phyloP scores from a whole-genome alignment of 2,888 invertebrate species.

The Drosophila maculinotata region DNA sequence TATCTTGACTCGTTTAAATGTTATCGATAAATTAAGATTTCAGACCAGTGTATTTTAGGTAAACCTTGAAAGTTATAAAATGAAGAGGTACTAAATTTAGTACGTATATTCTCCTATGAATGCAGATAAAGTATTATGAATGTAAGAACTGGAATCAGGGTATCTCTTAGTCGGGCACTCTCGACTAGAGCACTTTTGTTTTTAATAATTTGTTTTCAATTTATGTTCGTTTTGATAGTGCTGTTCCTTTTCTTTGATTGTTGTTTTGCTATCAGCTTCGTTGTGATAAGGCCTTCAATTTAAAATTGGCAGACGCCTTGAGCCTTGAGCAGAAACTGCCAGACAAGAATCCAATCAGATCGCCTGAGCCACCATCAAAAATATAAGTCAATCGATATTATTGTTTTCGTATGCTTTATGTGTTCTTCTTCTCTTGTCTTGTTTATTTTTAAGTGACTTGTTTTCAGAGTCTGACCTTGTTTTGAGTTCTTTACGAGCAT shows the following conservation, averaged over 20 bases:
- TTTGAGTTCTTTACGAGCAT: constrained; percentile 15
- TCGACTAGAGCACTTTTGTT: too few species aligned
- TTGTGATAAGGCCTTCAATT: constrained; percentile 23
- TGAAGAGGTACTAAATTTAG: too few species aligned
- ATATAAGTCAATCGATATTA: constrained; percentile 8
- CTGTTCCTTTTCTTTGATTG: constrained; percentile 42
- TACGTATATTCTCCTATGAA: too few species aligned
- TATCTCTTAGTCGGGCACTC: too few species aligned
- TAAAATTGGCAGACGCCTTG: constrained; percentile 23
- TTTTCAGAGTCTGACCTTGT: constrained; percentile 23
- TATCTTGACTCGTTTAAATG: too few species aligned
- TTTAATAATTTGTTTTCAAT: constrained; percentile 28
- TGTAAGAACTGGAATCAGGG: too few species aligned
- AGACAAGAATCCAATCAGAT: constrained; percentile 9
- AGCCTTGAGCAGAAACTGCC: background rate
- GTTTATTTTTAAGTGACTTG: constrained; percentile 17
- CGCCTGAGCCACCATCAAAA: background rate
- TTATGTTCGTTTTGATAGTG: constrained; percentile 27
- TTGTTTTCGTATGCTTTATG: constrained; percentile 3
- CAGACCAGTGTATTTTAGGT: too few species aligned
- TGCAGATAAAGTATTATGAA: too few species aligned
- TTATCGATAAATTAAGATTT: too few species aligned
- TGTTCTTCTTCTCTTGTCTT: background rate
- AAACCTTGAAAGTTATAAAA: too few species aligned
- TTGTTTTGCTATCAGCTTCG: constrained; percentile 58